Evolutionary conservation across 2,113 vertebrate species (phyloP).

Genomic region (Candoia aspera): DNA sequence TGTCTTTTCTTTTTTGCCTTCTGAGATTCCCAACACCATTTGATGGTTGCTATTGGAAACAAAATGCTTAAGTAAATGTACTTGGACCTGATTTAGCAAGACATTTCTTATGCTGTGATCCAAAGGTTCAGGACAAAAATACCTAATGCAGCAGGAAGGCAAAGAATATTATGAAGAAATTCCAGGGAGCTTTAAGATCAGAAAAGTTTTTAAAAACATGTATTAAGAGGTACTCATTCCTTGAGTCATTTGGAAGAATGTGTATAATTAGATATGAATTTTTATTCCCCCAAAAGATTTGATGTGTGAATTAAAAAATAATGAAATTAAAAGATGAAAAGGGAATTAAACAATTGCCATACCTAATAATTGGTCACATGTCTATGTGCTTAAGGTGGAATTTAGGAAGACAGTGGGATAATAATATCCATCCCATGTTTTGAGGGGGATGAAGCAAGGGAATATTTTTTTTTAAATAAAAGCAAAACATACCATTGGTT

Average conservation of each 20-base stretch:
- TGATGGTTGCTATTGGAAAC: conserved; percentile 4
- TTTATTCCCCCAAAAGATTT: conserved; percentile 39
- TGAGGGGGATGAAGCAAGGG: conserved; percentile 77
- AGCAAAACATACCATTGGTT: conserved; percentile 96
- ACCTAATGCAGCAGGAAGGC: conserved; percentile 1
- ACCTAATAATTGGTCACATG: conserved; percentile 60
- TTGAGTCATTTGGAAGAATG: conserved; percentile 49
- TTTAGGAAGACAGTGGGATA: conserved; percentile 66
- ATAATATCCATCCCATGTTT: conserved; percentile 72
- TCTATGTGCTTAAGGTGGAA: conserved; percentile 62
- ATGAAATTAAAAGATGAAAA: conserved; percentile 59
- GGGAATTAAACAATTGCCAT: conserved; percentile 56
- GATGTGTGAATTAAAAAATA: conserved; percentile 53
- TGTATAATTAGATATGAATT: conserved; percentile 54
- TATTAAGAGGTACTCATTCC: conserved; percentile 55
- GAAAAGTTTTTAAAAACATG: conserved; percentile 45
- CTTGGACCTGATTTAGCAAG: not conserved
- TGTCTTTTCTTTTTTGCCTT: not conserved
- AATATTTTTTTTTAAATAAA: conserved; percentile 81
- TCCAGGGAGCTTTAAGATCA: conserved; percentile 50
- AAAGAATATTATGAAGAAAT: conserved; percentile 57
- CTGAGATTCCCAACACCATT: not conserved
- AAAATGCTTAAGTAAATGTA: not conserved
- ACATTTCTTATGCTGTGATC: not conserved
- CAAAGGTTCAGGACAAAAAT: conserved; percentile 42